These are phyloP conservation scores for Ectropis crepuscularia DNA, from an alignment of 2,888 invertebrate genomes.

Conservation along the genomic window DNA sequence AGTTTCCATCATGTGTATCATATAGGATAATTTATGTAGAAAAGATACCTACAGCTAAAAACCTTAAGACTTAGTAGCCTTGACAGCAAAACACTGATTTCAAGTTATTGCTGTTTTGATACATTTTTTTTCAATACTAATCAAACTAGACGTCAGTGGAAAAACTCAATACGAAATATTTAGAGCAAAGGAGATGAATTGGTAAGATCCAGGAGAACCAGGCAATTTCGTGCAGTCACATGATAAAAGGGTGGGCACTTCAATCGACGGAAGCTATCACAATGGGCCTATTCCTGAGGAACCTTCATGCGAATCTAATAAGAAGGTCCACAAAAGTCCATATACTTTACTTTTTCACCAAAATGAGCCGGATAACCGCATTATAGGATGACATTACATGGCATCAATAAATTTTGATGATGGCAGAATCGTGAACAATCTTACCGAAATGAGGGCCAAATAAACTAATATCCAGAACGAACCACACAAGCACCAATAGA, in stretches of 20 bases:
- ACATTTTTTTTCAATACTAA: no score
- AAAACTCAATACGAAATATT: no score
- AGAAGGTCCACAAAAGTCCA: neutral
- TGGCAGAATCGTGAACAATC: constrained; percentile 60
- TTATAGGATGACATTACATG: constrained; percentile 55
- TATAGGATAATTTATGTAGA: no score
- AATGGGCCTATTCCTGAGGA: neutral
- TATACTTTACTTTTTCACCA: constrained; percentile 7
- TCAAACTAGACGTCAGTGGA: no score
- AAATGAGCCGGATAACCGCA: constrained; percentile 33
- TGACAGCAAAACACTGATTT: neutral
- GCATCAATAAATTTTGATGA: constrained; percentile 49
- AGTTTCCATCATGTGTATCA: no score
- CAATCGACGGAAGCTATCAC: neutral
- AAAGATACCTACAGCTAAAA: no score
- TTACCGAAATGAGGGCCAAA: constrained; percentile 56
- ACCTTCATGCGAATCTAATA: neutral
- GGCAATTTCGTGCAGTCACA: constrained; percentile 49
- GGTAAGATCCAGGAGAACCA: neutral
- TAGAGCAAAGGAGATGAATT: no score
- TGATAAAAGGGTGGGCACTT: constrained; percentile 53
- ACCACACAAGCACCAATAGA: constrained; percentile 63
- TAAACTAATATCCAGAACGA: constrained; percentile 51
- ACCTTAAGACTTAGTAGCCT: neutral
- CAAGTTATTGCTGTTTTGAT: neutral